Evolutionary conservation across 2,797 vertebrate genomes (phyloP).

Genomic region (Brotula barbata): DNA sequence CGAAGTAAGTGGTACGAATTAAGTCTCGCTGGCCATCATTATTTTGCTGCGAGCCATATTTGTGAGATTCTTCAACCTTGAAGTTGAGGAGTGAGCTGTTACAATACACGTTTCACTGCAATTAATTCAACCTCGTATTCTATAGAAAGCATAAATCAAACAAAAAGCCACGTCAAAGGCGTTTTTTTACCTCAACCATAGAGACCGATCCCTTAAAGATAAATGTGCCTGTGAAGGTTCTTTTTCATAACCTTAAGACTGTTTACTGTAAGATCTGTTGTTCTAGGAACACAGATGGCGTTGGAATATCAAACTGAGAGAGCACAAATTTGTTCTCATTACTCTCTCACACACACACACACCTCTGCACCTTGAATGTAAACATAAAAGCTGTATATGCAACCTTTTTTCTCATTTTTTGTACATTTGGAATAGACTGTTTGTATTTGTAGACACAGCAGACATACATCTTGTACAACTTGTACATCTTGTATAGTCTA

Average conservation of each 20-base stretch:
- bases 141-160: slow-evolving; percentile 32
- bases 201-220: slow-evolving; percentile 14
- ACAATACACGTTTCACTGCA: slow-evolving; percentile 25
- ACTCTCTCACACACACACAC: neutral
- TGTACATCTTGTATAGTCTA: too few relatives aligned
- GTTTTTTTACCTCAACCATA: slow-evolving; percentile 8
- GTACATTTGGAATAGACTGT: too few relatives aligned
- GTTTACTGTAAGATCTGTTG: slow-evolving; percentile 27
- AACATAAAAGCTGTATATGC: too few relatives aligned
- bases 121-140: slow-evolving; percentile 14
- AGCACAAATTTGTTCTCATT: slow-evolving; percentile 11
- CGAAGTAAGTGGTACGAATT: slow-evolving; percentile 12
- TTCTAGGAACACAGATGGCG: slow-evolving; percentile 36
- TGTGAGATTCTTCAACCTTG: slow-evolving; percentile 37
- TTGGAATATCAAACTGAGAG: slow-evolving; percentile 41
- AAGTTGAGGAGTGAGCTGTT: slow-evolving; percentile 7
- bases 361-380: neutral
- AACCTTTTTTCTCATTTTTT: too few relatives aligned
- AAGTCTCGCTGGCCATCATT: slow-evolving; percentile 8
- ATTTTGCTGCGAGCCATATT: slow-evolving; percentile 30
- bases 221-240: slow-evolving; percentile 16
- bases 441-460: too few relatives aligned
- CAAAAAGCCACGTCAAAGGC: slow-evolving; percentile 9
- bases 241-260: slow-evolving; percentile 21
- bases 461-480: too few relatives aligned